phyloP scores from a whole-genome alignment of 2,888 invertebrate genomes.

The Mimas tiliae region DNA sequence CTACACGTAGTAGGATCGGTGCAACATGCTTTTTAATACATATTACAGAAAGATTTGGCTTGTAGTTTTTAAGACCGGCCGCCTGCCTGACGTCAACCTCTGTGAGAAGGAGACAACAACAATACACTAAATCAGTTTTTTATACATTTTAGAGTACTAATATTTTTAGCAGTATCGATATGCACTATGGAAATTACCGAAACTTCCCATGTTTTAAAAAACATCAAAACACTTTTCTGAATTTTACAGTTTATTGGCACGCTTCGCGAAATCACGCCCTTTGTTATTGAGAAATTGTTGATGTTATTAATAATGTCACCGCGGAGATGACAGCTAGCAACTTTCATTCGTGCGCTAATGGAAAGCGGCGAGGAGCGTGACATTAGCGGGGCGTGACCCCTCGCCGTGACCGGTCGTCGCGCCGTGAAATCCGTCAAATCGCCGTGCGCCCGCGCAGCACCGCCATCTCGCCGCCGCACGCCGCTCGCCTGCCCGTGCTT shows the following conservation, averaged over 20 bases:
- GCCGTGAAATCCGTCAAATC: constrained; percentile 82
- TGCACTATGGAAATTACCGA: too few species aligned
- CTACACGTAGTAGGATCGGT: too few species aligned
- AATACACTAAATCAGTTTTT: too few species aligned
- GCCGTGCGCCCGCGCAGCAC: constrained; percentile 76
- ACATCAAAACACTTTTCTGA: not conserved
- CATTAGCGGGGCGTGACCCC: constrained; percentile 77
- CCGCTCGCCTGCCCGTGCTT: constrained; percentile 48
- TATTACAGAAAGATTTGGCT: too few species aligned
- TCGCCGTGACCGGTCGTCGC: constrained; percentile 69
- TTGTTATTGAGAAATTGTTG: constrained; percentile 11
- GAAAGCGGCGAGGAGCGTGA: constrained; percentile 69
- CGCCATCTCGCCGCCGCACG: constrained; percentile 37
- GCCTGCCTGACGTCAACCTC: too few species aligned
- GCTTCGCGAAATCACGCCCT: constrained; percentile 7
- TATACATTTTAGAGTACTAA: too few species aligned
- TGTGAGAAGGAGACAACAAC: too few species aligned
- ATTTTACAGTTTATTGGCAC: constrained; percentile 1
- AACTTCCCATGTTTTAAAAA: too few species aligned
- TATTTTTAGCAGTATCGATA: too few species aligned
- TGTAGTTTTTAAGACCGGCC: too few species aligned
- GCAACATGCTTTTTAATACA: too few species aligned
- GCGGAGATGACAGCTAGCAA: constrained; percentile 33
- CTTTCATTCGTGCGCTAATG: constrained; percentile 71
- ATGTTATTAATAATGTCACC: constrained; percentile 26